Conservation (phyloP, 2,797 vertebrate genomes). For the Karalla daura region DNA sequence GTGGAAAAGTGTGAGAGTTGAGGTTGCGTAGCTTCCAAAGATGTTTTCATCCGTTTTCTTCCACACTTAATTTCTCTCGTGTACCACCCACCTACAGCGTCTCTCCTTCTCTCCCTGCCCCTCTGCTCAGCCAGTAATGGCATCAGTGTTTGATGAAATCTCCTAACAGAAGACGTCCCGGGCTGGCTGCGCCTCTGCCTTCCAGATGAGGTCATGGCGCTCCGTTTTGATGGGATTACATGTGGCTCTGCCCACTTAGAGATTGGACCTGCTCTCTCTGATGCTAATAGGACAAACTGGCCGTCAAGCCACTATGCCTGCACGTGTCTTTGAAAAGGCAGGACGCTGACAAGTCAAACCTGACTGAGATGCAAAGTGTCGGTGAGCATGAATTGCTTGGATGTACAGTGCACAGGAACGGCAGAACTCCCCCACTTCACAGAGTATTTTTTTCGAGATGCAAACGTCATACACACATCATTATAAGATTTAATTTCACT, state of each 20-base stretch:
- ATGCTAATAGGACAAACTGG: conserved; percentile 70
- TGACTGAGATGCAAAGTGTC: conserved; percentile 42
- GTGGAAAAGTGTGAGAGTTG: neutral
- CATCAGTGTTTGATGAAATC: conserved; percentile 82
- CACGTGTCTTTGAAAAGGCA: conserved; percentile 61
- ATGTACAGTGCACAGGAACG: neutral
- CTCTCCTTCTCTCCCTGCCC: conserved; percentile 14
- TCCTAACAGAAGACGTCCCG: conserved; percentile 75
- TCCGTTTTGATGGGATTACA: conserved; percentile 84
- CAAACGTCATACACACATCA: neutral
- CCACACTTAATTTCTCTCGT: conserved; percentile 9
- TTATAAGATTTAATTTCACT: neutral
- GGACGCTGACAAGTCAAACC: conserved; percentile 52
- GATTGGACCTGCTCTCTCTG: conserved; percentile 79
- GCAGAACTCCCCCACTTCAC: neutral
- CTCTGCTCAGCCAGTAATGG: conserved; percentile 73
- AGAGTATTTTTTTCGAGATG: neutral
- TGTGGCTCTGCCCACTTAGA: conserved; percentile 80
- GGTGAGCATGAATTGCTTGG: neutral
- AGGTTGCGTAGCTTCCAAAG: neutral
- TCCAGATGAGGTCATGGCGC: conserved; percentile 81
- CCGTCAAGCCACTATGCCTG: conserved; percentile 33
- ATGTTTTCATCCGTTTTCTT: neutral
- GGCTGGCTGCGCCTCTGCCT: conserved; percentile 62
- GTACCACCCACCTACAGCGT: neutral